A percentile compares a stretch with the other conserved stretches of the same genome.
These are phyloP conservation scores for Manis javanica DNA, from an alignment of 2,797 vertebrate species.

Conservation along the genomic window DNA sequence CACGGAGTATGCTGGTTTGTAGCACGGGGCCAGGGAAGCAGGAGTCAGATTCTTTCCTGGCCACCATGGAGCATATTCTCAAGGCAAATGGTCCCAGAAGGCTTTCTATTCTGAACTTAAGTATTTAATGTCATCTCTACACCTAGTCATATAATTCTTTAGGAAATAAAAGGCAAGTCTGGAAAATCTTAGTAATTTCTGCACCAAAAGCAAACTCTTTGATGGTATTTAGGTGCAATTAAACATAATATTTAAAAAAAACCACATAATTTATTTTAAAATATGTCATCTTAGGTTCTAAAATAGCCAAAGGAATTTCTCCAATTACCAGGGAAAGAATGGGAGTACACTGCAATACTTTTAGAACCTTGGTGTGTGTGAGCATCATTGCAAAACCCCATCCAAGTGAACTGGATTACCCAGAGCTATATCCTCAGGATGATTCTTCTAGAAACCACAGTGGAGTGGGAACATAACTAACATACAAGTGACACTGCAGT, in stretches of 20 bases:
- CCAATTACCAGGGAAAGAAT: background rate
- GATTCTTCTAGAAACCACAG: background rate
- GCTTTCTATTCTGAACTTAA: background rate
- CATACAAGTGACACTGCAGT: background rate
- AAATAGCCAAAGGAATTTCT: background rate
- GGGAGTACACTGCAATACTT: background rate
- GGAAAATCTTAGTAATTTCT: background rate
- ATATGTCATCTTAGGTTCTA: background rate
- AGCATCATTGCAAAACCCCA: background rate
- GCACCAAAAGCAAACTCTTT: background rate
- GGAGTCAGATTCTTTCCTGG: background rate
- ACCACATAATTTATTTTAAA: background rate
- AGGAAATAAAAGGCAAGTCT: background rate
- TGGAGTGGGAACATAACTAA: background rate
- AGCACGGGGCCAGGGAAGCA: background rate
- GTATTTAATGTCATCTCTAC: background rate
- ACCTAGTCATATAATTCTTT: background rate
- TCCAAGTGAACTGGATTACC: background rate
- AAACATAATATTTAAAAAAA: background rate
- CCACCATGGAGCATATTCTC: background rate
- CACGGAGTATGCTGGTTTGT: background rate
- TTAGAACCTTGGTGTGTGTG: background rate
- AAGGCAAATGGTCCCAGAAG: background rate
- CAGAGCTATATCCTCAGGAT: background rate
- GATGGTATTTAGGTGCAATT: background rate